These are phyloP conservation scores for Zootoca vivipara DNA, from an alignment of 2,113 vertebrate genomes.

Conservation along the genomic window DNA sequence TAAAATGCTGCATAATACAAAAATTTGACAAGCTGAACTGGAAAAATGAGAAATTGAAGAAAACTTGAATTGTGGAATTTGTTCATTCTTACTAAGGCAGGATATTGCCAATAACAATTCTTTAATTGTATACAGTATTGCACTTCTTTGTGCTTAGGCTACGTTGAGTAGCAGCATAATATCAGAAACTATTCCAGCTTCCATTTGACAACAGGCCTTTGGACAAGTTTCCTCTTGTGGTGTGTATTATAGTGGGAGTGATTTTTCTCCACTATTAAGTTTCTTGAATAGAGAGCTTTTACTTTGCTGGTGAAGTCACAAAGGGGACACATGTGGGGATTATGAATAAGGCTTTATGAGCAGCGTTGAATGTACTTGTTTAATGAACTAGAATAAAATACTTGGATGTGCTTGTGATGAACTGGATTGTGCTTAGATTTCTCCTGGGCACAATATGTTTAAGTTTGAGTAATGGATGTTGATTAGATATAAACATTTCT, in stretches of 20 bases:
- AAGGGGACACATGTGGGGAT: neutral
- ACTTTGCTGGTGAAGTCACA: conserved; percentile 17
- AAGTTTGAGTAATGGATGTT: conserved; percentile 27
- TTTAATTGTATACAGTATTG: conserved; percentile 5
- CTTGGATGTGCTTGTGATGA: conserved; percentile 27
- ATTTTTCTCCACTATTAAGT: conserved; percentile 19
- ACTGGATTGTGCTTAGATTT: neutral
- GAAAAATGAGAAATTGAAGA: no score
- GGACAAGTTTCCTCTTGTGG: conserved; percentile 18
- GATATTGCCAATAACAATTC: neutral
- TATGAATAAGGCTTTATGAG: conserved; percentile 20
- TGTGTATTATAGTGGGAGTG: conserved; percentile 8
- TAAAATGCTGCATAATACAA: no score
- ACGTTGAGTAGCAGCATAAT: neutral
- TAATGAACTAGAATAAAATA: conserved; percentile 34
- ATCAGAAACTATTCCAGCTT: conserved; percentile 28
- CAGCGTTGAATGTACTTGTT: conserved; percentile 19
- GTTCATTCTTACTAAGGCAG: neutral
- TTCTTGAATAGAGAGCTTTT: conserved; percentile 20
- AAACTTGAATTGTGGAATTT: no score
- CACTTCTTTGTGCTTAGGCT: neutral
- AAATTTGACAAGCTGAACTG: no score
- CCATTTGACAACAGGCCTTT: conserved; percentile 12
- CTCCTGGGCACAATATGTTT: neutral
- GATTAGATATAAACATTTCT: conserved; percentile 20